Evolutionary conservation across 2,113 vertebrate genomes (phyloP), one percentile per base, ranked within the genome.

Genomic region (Oryzias woworae): DNA sequence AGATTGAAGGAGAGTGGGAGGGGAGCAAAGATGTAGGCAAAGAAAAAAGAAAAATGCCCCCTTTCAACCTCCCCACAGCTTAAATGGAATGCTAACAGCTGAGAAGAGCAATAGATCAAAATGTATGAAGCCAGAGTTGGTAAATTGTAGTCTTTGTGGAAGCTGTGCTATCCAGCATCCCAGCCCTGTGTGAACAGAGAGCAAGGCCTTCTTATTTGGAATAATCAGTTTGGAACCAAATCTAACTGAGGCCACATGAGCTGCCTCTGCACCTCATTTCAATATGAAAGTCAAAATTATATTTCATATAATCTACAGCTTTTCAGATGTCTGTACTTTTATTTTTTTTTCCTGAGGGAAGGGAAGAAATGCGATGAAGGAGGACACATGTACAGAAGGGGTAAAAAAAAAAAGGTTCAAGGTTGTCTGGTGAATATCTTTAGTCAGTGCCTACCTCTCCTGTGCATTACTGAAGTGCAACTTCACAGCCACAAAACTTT

Each of bases 251-350:
- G 80, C 81, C 69, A 53, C 78, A 81, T 65, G 67, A 75, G 87
- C 82, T 68, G 78, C 84, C 62, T 81, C 69, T 69, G 81, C 71
- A 68, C 73, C 87, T 89, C 86, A 91, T 91, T 92, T 90, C 81
- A 90, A 92, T 90, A 87, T 90, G 85, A 91, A 92, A 89, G 90
- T 89, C 59, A 36, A 69, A 78, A 88, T 84, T 83, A 76, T 83
- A 85, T 89, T 89, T 88, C 81, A 85, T 87, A 87, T 86, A 87
- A 92, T 90, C 84, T 87, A 69, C 47, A 65, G 74, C 78, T 85
- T 91, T 88, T 87, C 81, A 89, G 84, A 85, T 71, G 65, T 55
- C 76, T 77, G 59, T 83, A 81, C 83, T 86, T 84, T 67, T 78
- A 68, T 67, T 68, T 68, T 55, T n/a, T 63, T 56, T 59, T 58